Percentiles rank a stretch among this genome's conserved stretches.
phyloP scores from a whole-genome alignment of 2,888 invertebrate genomes.

The Yponomeuta cagnagella region DNA sequence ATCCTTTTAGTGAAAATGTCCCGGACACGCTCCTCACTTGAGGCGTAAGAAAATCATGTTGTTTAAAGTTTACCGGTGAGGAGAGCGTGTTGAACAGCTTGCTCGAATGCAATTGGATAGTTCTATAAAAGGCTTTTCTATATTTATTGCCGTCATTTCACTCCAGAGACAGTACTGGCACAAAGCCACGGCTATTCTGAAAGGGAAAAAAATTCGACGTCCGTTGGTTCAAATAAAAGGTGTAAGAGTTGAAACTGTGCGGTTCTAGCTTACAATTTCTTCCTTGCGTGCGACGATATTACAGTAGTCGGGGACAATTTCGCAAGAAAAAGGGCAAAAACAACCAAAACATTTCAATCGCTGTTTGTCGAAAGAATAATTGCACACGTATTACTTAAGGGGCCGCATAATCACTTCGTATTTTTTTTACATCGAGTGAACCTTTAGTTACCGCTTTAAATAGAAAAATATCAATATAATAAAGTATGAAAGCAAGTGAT shows the following conservation, averaged over 20 bases:
- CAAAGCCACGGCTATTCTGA: conserved; percentile 50
- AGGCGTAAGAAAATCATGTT: conserved; percentile 15
- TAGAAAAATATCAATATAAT: no score
- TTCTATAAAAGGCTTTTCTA: conserved; percentile 43
- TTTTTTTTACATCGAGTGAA: no score
- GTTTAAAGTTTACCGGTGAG: conserved; percentile 18
- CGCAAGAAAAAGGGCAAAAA: conserved; percentile 1
- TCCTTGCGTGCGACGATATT: conserved; percentile 37
- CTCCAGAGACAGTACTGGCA: conserved; percentile 56
- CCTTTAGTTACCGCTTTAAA: no score
- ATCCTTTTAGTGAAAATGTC: neutral
- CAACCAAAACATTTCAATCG: neutral
- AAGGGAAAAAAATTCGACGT: conserved; percentile 44
- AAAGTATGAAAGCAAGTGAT: no score
- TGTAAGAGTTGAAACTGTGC: conserved; percentile 51
- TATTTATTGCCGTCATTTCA: conserved; percentile 65
- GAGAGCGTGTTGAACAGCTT: conserved; percentile 34
- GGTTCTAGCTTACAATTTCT: conserved; percentile 38
- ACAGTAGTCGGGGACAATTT: conserved; percentile 23
- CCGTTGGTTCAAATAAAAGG: conserved; percentile 47
- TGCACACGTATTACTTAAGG: neutral
- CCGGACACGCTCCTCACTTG: neutral
- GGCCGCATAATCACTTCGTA: no score
- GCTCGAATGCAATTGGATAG: conserved; percentile 41
- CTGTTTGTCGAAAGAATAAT: neutral